Conservation (phyloP, 2,888 invertebrate genomes). For the Bruchidius siliquastri region DNA sequence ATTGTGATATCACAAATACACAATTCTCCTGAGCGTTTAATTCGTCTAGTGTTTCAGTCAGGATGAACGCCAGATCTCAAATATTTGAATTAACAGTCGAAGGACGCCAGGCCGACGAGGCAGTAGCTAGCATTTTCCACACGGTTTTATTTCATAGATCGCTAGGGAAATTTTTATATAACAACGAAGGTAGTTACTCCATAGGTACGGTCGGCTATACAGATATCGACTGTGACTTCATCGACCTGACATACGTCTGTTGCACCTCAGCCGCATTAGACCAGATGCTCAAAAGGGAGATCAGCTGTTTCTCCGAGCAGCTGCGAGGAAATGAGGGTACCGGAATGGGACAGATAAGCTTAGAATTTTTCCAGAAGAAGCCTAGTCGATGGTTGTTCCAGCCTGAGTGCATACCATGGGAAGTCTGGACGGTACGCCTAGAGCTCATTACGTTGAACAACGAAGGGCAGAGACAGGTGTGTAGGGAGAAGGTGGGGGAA, state of each 20-base stretch:
- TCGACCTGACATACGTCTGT: conserved; percentile 96
- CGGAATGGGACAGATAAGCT: conserved; percentile 75
- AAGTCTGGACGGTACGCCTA: conserved; percentile 94
- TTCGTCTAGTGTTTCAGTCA: conserved; percentile 19
- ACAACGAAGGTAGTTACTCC: conserved; percentile 89
- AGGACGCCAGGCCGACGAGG: conserved; percentile 88
- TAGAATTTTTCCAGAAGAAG: conserved; percentile 93
- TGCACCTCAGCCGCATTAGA: conserved; percentile 80
- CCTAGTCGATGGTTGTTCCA: conserved; percentile 86
- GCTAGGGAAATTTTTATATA: conserved; percentile 90
- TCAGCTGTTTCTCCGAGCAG: conserved; percentile 73
- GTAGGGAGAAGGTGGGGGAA: conserved; percentile 83
- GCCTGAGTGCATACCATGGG: conserved; percentile 94
- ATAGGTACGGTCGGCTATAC: conserved; percentile 93
- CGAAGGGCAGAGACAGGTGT: conserved; percentile 82
- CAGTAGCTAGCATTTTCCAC: conserved; percentile 86
- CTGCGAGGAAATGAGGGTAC: conserved; percentile 68
- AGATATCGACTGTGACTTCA: conserved; percentile 96
- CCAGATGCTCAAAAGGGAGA: conserved; percentile 67
- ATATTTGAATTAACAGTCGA: conserved; percentile 80
- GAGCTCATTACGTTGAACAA: conserved; percentile 80
- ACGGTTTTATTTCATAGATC: conserved; percentile 87
- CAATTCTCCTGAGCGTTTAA: conserved; percentile 14
- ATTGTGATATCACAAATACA: conserved; percentile 24
- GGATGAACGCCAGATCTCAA: conserved; percentile 77